Percentiles rank a stretch among this genome's conserved stretches.
phyloP scores from a whole-genome alignment of 2,797 vertebrate species.

The Florisuga fusca region DNA sequence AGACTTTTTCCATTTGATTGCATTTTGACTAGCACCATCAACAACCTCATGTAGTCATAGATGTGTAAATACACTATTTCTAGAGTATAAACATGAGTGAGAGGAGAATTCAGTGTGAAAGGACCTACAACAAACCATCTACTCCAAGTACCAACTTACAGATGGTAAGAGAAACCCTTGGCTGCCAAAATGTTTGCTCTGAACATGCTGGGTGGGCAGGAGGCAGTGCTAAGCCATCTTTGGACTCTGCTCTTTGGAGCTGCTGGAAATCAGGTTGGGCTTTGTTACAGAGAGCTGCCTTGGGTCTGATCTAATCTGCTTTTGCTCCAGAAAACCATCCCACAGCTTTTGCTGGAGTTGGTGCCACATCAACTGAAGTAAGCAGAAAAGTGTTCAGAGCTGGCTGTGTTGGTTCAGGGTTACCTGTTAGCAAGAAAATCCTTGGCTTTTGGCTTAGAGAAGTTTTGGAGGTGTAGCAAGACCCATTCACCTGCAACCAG shows the following conservation, averaged over 20 bases:
- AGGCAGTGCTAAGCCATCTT: neutral
- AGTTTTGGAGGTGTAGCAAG: neutral
- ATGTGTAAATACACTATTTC: neutral
- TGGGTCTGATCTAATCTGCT: neutral
- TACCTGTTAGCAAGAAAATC: neutral
- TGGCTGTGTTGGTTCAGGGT: neutral
- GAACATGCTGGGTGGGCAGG: neutral
- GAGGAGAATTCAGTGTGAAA: neutral
- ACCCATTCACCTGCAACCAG: neutral
- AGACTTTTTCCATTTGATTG: neutral
- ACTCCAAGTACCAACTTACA: neutral
- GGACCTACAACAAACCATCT: neutral
- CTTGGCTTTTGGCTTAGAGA: neutral
- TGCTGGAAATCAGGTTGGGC: neutral
- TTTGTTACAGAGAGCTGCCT: neutral
- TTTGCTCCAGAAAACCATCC: neutral
- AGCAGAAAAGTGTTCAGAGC: neutral
- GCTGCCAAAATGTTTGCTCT: neutral
- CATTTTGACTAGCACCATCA: neutral
- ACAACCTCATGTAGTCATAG: neutral
- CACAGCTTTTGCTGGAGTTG: neutral
- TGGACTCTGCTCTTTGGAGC: neutral
- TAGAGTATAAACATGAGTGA: neutral
- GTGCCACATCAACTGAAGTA: neutral
- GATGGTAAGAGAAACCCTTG: neutral